phyloP scores from a whole-genome alignment of 2,113 vertebrate species.

The Hymenochirus boettgeri region DNA sequence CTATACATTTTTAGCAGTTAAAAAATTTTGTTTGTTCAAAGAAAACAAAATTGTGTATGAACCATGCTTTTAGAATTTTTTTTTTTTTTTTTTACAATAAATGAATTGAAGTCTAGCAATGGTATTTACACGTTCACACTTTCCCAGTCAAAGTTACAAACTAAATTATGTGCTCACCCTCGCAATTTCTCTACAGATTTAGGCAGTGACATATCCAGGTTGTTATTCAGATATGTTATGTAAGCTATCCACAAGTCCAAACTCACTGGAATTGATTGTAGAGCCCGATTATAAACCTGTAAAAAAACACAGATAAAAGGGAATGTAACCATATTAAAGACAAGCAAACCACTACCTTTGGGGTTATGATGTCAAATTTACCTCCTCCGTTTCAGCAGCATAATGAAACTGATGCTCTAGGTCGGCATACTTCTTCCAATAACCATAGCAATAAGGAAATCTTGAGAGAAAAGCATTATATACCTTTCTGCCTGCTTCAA shows the following conservation, averaged over 20 bases:
- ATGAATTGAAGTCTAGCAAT: too few species aligned
- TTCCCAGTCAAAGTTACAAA: background rate
- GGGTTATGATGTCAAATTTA: slow-evolving; percentile 36
- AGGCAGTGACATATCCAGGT: slow-evolving; percentile 66
- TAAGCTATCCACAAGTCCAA: slow-evolving; percentile 82
- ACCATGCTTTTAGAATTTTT: too few species aligned
- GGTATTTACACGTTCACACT: background rate
- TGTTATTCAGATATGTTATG: slow-evolving; percentile 70
- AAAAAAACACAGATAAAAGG: background rate
- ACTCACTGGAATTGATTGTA: slow-evolving; percentile 72
- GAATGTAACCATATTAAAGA: background rate
- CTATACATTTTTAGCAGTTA: too few species aligned
- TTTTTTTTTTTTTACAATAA: too few species aligned
- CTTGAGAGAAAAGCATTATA: slow-evolving; percentile 68
- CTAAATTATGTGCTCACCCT: slow-evolving; percentile 53
- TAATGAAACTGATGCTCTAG: slow-evolving; percentile 66
- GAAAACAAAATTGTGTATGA: too few species aligned
- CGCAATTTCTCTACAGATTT: slow-evolving; percentile 67
- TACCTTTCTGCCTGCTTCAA: slow-evolving; percentile 60
- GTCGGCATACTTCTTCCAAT: slow-evolving; percentile 83
- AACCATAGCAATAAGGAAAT: slow-evolving; percentile 80
- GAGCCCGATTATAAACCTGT: slow-evolving; percentile 71
- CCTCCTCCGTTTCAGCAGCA: slow-evolving; percentile 65
- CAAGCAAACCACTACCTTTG: background rate
- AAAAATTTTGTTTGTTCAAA: too few species aligned